Percentiles rank a stretch among this genome's conserved stretches.
Evolutionary conservation across 2,797 vertebrate species (phyloP).

Genomic region (Gila robusta): DNA sequence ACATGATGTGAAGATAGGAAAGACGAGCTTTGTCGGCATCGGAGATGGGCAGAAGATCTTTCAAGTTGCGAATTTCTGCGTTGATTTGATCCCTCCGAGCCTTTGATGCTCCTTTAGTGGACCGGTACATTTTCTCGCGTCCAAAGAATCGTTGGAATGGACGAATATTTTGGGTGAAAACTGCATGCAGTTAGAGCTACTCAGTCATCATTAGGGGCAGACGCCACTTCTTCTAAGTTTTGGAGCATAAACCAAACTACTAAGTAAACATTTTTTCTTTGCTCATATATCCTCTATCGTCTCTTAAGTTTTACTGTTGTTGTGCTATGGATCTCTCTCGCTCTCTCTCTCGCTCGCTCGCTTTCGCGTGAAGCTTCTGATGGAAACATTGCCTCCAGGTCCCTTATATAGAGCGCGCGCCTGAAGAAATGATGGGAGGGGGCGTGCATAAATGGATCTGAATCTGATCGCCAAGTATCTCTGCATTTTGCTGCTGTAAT

Average conservation of each 20-base stretch:
- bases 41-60: constrained; percentile 83
- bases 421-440: constrained; percentile 48
- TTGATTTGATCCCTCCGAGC: constrained; percentile 86
- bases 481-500: constrained; percentile 54
- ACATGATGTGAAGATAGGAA: constrained; percentile 86
- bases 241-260: neutral
- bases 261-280: neutral
- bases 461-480: constrained; percentile 36
- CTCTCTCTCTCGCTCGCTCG: neutral
- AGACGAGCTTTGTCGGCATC: constrained; percentile 83
- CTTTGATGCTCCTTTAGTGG: constrained; percentile 86
- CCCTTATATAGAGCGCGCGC: constrained; percentile 60
- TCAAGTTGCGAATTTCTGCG: constrained; percentile 82
- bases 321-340: neutral
- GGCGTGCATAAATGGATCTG: constrained; percentile 51
- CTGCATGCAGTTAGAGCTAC: neutral
- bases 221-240: constrained; percentile 26
- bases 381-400: constrained; percentile 37
- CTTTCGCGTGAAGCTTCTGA: constrained; percentile 41
- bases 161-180: neutral
- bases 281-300: constrained; percentile 10
- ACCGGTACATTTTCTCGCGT: constrained; percentile 78
- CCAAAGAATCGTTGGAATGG: constrained; percentile 13
- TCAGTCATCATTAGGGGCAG: constrained; percentile 17
- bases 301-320: neutral